Evolutionary conservation across 2,888 invertebrate species (phyloP).

Genomic region (Tetheella fluctuosa): DNA sequence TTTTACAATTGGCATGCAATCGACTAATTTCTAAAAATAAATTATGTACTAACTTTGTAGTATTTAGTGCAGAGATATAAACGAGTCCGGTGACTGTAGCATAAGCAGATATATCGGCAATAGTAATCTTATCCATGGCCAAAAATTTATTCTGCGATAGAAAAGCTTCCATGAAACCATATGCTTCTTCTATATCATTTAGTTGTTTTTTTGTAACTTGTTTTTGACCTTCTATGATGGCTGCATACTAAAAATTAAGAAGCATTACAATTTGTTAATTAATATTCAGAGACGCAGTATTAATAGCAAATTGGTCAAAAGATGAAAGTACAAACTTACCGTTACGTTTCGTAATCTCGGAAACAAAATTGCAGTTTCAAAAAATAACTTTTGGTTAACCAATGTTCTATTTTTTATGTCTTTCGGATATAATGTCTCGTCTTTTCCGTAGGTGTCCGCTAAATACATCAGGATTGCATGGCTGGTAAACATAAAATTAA

Average conservation of each 20-base stretch:
- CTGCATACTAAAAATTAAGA: constrained; percentile 45
- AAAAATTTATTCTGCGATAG: constrained; percentile 74
- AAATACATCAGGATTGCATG: constrained; percentile 81
- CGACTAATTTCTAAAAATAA: neutral
- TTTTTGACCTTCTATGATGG: constrained; percentile 54
- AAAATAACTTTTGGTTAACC: constrained; percentile 82
- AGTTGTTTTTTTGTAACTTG: constrained; percentile 56
- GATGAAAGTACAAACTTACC: constrained; percentile 56
- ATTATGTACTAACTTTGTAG: constrained; percentile 40
- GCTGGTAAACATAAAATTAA: constrained; percentile 50
- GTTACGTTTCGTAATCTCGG: constrained; percentile 61
- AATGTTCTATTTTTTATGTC: constrained; percentile 76
- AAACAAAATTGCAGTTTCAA: constrained; percentile 77
- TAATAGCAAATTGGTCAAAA: neutral
- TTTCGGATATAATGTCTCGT: constrained; percentile 83
- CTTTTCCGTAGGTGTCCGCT: constrained; percentile 78
- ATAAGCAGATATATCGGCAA: constrained; percentile 80
- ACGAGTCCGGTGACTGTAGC: constrained; percentile 52
- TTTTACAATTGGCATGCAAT: no score
- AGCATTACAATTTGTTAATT: neutral
- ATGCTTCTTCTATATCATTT: constrained; percentile 67
- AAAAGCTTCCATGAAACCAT: constrained; percentile 73
- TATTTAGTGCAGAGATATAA: constrained; percentile 53
- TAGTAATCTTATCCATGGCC: constrained; percentile 76
- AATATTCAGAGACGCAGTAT: neutral